These are phyloP conservation scores for Macrosteles quadrilineatus DNA, from an alignment of 1,140 invertebrate species.

Conservation along the genomic window DNA sequence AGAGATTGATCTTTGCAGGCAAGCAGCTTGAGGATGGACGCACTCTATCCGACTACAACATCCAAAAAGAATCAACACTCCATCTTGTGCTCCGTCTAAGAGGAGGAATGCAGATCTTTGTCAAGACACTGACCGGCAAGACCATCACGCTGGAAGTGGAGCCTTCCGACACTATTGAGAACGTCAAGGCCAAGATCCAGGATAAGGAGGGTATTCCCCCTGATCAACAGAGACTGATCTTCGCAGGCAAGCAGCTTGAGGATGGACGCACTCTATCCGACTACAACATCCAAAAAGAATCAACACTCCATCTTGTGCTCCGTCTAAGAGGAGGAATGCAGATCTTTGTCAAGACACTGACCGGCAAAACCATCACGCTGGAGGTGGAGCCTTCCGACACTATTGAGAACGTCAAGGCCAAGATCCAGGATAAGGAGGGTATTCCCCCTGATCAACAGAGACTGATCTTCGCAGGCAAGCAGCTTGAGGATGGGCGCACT, in stretches of 20 bases:
- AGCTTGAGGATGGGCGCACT: slow-evolving; percentile 91
- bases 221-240: slow-evolving; percentile 63
- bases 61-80: slow-evolving; percentile 78
- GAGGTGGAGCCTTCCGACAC: slow-evolving; percentile 82
- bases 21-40: slow-evolving; percentile 83
- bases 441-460: slow-evolving; percentile 85
- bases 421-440: slow-evolving; percentile 75
- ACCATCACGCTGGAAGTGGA: slow-evolving; percentile 77
- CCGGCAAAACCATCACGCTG: slow-evolving; percentile 84
- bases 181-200: slow-evolving; percentile 92
- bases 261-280: slow-evolving; percentile 73
- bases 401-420: slow-evolving; percentile 89
- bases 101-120: slow-evolving; percentile 97
- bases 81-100: slow-evolving; percentile 89
- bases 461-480: slow-evolving; percentile 90
- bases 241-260: slow-evolving; percentile 79
- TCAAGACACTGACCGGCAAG: slow-evolving; percentile 89
- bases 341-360: slow-evolving; percentile 84
- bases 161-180: slow-evolving; percentile 88
- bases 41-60: slow-evolving; percentile 73
- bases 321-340: slow-evolving; percentile 70
- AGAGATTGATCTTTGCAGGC: slow-evolving; percentile 73
- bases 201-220: slow-evolving; percentile 70
- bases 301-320: slow-evolving; percentile 74
- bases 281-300: slow-evolving; percentile 79